Conservation (phyloP, 2,113 vertebrate species). For the Ammodytes marinus region DNA sequence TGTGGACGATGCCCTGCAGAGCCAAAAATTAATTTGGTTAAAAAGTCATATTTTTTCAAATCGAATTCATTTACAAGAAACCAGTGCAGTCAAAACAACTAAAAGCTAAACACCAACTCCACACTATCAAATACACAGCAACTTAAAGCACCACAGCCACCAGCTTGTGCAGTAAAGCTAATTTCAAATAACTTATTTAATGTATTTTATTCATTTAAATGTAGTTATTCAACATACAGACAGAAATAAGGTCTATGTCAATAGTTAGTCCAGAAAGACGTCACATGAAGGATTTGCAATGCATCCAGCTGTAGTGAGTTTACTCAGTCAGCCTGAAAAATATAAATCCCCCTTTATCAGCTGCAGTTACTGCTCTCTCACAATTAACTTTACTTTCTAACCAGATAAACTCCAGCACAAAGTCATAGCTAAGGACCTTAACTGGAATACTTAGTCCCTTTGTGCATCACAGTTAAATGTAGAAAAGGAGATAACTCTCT, state of each 20-base stretch:
- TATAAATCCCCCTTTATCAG: neutral
- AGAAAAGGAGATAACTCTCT: constrained; percentile 31
- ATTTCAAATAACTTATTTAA: no score
- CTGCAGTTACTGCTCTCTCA: neutral
- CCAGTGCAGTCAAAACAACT: no score
- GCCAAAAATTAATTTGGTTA: no score
- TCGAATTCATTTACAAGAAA: no score
- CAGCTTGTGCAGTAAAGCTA: no score
- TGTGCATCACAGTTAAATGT: constrained; percentile 38
- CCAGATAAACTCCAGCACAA: neutral
- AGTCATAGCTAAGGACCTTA: neutral
- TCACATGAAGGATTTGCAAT: neutral
- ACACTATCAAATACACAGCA: no score
- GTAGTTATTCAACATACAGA: no score
- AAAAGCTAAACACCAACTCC: no score
- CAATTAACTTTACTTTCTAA: neutral
- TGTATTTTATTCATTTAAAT: no score
- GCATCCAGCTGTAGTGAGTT: neutral
- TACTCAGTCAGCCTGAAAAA: neutral
- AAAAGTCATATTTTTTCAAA: no score
- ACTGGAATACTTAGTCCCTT: neutral
- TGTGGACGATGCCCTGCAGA: no score
- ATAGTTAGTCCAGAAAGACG: neutral
- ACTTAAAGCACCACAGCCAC: no score
- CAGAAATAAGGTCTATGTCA: neutral